phyloP scores from a whole-genome alignment of 2,888 invertebrate genomes.

The Poecilus cupreus region DNA sequence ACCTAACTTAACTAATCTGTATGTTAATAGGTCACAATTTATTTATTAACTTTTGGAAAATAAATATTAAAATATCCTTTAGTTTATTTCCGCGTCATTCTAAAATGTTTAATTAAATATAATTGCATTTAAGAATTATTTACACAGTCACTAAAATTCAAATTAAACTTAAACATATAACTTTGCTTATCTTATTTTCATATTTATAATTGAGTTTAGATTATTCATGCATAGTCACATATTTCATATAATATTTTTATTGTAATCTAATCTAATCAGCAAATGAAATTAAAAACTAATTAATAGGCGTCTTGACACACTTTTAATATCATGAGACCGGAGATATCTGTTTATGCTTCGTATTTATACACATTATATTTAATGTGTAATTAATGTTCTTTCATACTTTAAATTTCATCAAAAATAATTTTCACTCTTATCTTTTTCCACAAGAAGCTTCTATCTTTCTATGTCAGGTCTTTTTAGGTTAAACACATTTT shows the following conservation, averaged over 20 bases:
- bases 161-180: neutral
- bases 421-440: neutral
- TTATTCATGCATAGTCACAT: neutral
- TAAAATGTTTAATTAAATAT: too few species aligned
- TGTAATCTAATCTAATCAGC: constrained; percentile 33
- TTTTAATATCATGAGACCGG: constrained; percentile 2
- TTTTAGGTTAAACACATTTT: constrained; percentile 30
- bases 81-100: too few species aligned
- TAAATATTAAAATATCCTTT: too few species aligned
- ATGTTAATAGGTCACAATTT: too few species aligned
- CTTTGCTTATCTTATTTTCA: neutral
- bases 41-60: too few species aligned
- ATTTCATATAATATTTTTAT: constrained; percentile 8
- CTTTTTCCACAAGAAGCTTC: neutral
- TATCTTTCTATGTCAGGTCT: constrained; percentile 17
- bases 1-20: too few species aligned
- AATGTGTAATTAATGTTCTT: constrained; percentile 4
- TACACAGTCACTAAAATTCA: neutral
- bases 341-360: constrained; percentile 18
- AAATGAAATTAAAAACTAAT: constrained; percentile 32
- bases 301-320: constrained; percentile 22
- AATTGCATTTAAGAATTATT: neutral
- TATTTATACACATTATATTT: constrained; percentile 11
- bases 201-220: neutral
- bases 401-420: neutral